Evolutionary conservation across 2,113 vertebrate species (phyloP).

Genomic region (Pholis gunnellus): DNA sequence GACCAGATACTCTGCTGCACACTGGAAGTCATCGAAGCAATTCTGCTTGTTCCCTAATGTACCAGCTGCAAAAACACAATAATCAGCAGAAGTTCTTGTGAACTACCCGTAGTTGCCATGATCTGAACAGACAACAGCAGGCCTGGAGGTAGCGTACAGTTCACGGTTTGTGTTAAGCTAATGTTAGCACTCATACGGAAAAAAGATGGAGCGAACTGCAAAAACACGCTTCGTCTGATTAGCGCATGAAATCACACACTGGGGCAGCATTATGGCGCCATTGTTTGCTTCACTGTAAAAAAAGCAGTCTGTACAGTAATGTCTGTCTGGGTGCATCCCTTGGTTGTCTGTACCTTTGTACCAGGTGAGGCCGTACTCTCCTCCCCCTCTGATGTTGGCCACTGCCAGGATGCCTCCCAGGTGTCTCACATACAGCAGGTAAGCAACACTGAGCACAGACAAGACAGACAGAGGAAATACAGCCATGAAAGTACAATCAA

Average conservation of each 20-base stretch:
- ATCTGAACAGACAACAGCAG: no score
- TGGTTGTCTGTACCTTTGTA: conserved; percentile 79
- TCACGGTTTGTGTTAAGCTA: no score
- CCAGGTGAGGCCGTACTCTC: conserved; percentile 85
- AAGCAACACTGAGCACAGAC: conserved; percentile 70
- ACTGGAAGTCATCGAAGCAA: conserved; percentile 85
- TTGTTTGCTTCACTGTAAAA: no score
- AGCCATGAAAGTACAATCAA: not conserved
- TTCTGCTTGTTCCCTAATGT: conserved; percentile 83
- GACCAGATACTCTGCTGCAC: conserved; percentile 83
- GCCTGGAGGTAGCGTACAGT: no score
- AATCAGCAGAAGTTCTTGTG: not conserved
- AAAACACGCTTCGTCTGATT: not conserved
- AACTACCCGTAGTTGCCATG: no score
- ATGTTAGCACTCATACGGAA: no score
- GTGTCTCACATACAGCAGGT: conserved; percentile 82
- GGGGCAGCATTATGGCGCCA: no score
- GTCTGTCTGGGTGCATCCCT: not conserved
- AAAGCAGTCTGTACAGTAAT: not conserved
- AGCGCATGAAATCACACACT: not conserved
- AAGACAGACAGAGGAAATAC: not conserved
- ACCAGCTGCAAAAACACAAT: conserved; percentile 67
- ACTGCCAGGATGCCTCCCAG: conserved; percentile 84
- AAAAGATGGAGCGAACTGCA: no score
- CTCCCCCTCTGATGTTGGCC: conserved; percentile 85